A percentile compares a stretch with the other conserved stretches of the same genome.
Conservation (phyloP, 2,797 vertebrate genomes). For the Acestrorhynchus altus region DNA sequence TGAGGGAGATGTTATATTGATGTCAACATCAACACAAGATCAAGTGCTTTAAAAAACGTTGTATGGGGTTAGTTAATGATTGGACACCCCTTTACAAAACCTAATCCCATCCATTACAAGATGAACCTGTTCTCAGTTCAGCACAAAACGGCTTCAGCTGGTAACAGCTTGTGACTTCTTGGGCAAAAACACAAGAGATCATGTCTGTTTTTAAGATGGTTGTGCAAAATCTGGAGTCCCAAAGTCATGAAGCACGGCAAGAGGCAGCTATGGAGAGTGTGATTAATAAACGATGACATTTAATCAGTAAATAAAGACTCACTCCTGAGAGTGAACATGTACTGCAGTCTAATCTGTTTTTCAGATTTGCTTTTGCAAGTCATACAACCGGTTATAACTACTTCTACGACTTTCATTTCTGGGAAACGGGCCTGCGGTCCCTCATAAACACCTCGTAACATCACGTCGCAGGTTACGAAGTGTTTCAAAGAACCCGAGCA, state of each 20-base stretch:
- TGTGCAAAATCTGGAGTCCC: not conserved
- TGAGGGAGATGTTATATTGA: too few relatives aligned
- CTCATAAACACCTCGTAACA: conserved; percentile 37
- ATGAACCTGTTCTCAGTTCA: too few relatives aligned
- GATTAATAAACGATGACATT: not conserved
- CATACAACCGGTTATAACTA: not conserved
- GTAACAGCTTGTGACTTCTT: not conserved
- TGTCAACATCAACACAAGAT: too few relatives aligned
- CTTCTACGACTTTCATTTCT: not conserved
- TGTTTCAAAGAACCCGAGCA: not conserved
- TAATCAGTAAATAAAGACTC: not conserved
- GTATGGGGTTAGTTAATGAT: too few relatives aligned
- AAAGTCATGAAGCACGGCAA: not conserved
- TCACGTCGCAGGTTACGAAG: not conserved
- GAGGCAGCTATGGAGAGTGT: not conserved
- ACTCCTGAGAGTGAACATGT: too few relatives aligned
- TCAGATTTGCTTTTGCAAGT: not conserved
- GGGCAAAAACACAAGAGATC: not conserved
- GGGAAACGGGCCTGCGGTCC: conserved; percentile 7
- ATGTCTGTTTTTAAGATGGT: not conserved
- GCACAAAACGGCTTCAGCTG: not conserved
- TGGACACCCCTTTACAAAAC: not conserved
- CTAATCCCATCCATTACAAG: too few relatives aligned
- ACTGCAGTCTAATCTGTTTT: not conserved
- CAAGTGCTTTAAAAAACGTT: too few relatives aligned